Percentiles rank a stretch among this genome's conserved stretches.
Evolutionary conservation across 2,888 invertebrate species (phyloP).

Genomic region (Helicoverpa assulta): DNA sequence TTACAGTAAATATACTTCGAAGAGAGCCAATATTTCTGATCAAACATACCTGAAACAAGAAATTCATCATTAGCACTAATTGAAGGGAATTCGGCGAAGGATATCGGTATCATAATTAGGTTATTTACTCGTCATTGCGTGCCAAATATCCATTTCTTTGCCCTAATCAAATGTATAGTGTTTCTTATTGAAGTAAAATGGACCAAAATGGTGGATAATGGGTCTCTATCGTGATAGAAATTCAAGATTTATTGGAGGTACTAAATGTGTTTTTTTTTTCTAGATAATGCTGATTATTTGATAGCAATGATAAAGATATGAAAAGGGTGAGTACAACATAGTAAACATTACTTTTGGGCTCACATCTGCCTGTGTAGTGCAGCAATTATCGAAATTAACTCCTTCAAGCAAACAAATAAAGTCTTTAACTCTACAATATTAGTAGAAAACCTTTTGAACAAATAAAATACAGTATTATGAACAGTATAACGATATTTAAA

Average conservation of each 20-base stretch:
- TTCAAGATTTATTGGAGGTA: background rate
- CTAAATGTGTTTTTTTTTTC: no score
- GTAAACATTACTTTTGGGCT: no score
- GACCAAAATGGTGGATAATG: conserved; percentile 17
- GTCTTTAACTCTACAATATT: no score
- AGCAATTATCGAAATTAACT: no score
- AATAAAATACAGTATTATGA: no score
- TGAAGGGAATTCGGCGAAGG: conserved; percentile 34
- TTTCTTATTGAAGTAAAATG: conserved; percentile 25
- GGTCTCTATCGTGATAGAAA: background rate
- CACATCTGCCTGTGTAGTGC: no score
- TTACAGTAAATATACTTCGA: conserved; percentile 16
- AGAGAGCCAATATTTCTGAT: conserved; percentile 18
- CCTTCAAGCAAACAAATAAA: no score
- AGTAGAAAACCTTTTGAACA: no score
- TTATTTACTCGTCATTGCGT: conserved; percentile 43
- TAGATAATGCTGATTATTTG: background rate
- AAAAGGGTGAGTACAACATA: no score
- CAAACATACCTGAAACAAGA: conserved; percentile 57
- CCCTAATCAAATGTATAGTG: conserved; percentile 42
- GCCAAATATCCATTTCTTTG: conserved; percentile 42
- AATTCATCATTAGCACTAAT: conserved; percentile 48
- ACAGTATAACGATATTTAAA: no score
- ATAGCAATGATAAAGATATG: no score
- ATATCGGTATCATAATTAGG: conserved; percentile 35